A percentile compares a stretch with the other conserved stretches of the same genome.
phyloP scores from a whole-genome alignment of 1,140 invertebrate species.

The Teleopsis dalmanni region DNA sequence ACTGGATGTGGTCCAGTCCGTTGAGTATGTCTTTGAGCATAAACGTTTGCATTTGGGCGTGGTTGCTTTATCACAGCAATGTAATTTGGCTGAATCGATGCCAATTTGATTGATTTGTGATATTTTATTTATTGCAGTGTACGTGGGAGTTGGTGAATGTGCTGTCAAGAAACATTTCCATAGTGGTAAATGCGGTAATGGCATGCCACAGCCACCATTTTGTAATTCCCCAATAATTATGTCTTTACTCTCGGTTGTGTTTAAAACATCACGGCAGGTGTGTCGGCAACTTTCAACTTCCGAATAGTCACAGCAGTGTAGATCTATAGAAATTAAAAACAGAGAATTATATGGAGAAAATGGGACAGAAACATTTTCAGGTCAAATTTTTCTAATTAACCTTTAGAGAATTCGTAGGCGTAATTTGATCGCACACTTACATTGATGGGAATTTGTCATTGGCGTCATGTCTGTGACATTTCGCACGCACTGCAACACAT shows the following conservation, averaged over 20 bases:
- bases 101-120: slow-evolving; percentile 48
- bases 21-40: slow-evolving; percentile 73
- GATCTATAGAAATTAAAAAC: slow-evolving; percentile 48
- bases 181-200: slow-evolving; percentile 57
- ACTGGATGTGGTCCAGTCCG: slow-evolving; percentile 68
- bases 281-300: slow-evolving; percentile 57
- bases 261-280: slow-evolving; percentile 55
- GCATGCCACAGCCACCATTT: slow-evolving; percentile 61
- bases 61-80: slow-evolving; percentile 71
- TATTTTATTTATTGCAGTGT: slow-evolving; percentile 23
- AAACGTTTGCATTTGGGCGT: slow-evolving; percentile 63
- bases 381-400: slow-evolving; percentile 8
- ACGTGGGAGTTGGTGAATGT: slow-evolving; percentile 34
- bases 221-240: slow-evolving; percentile 64
- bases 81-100: slow-evolving; percentile 76
- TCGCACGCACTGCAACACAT: slow-evolving; percentile 61
- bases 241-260: slow-evolving; percentile 52
- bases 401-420: slow-evolving; percentile 8
- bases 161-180: slow-evolving; percentile 61
- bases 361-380: background rate
- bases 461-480: slow-evolving; percentile 59
- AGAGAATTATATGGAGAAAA: background rate
- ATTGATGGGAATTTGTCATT: slow-evolving; percentile 58
- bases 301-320: slow-evolving; percentile 75
- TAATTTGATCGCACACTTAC: slow-evolving; percentile 44